phyloP scores from a whole-genome alignment of 2,797 vertebrate species.

The Gymnocypris eckloni region DNA sequence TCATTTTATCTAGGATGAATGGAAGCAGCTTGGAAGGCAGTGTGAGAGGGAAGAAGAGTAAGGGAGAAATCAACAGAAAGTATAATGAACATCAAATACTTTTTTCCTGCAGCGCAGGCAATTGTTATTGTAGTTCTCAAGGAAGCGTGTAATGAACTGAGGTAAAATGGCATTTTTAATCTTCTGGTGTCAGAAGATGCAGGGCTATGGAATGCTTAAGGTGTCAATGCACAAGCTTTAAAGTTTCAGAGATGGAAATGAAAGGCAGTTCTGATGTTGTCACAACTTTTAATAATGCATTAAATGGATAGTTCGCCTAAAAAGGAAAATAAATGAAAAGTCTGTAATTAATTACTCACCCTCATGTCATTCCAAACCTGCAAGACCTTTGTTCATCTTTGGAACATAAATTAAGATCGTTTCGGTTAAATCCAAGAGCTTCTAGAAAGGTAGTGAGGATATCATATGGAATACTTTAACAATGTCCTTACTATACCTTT shows the following conservation, averaged over 20 bases:
- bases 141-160: slow-evolving; percentile 81
- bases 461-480: background rate
- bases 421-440: background rate
- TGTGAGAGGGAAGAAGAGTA: slow-evolving; percentile 40
- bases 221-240: slow-evolving; percentile 5
- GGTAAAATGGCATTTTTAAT: slow-evolving; percentile 71
- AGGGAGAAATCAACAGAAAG: slow-evolving; percentile 68
- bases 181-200: slow-evolving; percentile 55
- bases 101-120: slow-evolving; percentile 61
- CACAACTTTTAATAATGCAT: background rate
- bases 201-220: slow-evolving; percentile 18
- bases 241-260: slow-evolving; percentile 4
- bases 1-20: slow-evolving; percentile 70
- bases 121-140: slow-evolving; percentile 74
- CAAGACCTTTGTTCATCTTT: background rate
- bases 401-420: background rate
- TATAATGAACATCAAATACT: slow-evolving; percentile 81
- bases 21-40: slow-evolving; percentile 61
- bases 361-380: too few species aligned
- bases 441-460: background rate
- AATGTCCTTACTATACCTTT: background rate
- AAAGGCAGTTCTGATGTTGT: background rate
- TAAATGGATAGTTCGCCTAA: background rate
- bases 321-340: background rate
- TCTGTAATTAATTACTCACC: too few species aligned